A percentile compares a stretch with the other conserved stretches of the same genome.
Evolutionary conservation across 2,113 vertebrate species (phyloP).

Genomic region (Benitochromis conjunctus): DNA sequence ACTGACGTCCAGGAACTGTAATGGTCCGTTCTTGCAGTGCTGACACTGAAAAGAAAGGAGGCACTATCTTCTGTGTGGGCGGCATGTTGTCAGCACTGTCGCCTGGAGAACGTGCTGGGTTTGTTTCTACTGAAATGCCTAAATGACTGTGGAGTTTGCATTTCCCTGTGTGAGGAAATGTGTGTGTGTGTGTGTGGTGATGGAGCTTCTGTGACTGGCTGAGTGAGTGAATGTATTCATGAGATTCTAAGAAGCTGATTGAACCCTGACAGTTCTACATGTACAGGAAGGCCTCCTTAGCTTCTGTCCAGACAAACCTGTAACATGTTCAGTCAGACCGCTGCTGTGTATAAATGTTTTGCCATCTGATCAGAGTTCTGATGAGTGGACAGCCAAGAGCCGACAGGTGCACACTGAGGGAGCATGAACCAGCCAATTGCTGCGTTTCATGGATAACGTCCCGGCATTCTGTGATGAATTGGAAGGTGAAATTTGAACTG

Average conservation of each 20-base stretch:
- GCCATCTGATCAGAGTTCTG: neutral
- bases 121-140: neutral
- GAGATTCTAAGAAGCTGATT: neutral
- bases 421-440: neutral
- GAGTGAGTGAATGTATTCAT: too few species aligned
- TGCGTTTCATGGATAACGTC: neutral
- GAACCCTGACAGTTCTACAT: neutral
- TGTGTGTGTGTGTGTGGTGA: neutral
- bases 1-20: neutral
- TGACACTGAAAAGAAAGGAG: neutral
- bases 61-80: neutral
- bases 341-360: neutral
- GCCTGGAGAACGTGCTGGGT: neutral
- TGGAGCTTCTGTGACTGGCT: neutral
- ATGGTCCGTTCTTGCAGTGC: neutral
- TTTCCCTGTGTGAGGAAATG: neutral
- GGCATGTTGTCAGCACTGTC: neutral
- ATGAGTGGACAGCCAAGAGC: neutral
- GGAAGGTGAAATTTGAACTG: neutral
- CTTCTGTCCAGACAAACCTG: neutral
- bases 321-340: neutral
- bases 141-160: neutral
- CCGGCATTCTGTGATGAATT: neutral
- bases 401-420: neutral
- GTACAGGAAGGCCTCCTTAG: neutral